Conservation (phyloP, 2,113 vertebrate genomes). For the Sinocyclocheilus rhinocerous region DNA sequence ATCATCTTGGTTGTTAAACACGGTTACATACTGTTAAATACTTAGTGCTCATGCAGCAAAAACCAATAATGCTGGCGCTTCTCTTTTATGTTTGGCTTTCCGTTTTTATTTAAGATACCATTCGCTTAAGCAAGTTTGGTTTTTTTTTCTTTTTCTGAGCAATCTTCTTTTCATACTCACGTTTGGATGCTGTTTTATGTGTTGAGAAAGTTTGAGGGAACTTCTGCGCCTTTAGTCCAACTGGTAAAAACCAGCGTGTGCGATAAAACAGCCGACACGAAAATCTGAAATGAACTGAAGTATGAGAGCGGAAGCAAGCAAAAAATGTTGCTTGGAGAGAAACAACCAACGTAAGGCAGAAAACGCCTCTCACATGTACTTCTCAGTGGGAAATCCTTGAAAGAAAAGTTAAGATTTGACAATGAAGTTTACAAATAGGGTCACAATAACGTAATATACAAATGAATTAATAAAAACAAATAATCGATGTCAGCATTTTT, state of each 20-base stretch:
- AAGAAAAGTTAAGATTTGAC: not conserved
- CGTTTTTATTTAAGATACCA: not conserved
- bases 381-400: not conserved
- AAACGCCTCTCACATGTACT: not conserved
- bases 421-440: not conserved
- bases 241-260: not conserved
- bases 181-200: not conserved
- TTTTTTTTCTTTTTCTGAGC: not conserved
- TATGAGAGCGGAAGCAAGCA: not conserved
- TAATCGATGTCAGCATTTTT: not conserved
- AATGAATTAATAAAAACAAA: not conserved
- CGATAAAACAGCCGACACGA: not conserved
- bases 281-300: not conserved
- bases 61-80: not conserved
- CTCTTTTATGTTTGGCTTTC: not conserved
- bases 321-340: not conserved
- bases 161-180: slow-evolving; percentile 1
- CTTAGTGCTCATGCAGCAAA: not conserved
- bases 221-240: not conserved
- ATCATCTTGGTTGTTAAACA: too few relatives aligned
- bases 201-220: not conserved
- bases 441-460: not conserved
- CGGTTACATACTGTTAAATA: too few relatives aligned
- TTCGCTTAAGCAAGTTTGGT: too few relatives aligned
- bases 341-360: not conserved